These are phyloP conservation scores for Grus americana DNA, from an alignment of 2,113 vertebrate genomes.

Conservation along the genomic window DNA sequence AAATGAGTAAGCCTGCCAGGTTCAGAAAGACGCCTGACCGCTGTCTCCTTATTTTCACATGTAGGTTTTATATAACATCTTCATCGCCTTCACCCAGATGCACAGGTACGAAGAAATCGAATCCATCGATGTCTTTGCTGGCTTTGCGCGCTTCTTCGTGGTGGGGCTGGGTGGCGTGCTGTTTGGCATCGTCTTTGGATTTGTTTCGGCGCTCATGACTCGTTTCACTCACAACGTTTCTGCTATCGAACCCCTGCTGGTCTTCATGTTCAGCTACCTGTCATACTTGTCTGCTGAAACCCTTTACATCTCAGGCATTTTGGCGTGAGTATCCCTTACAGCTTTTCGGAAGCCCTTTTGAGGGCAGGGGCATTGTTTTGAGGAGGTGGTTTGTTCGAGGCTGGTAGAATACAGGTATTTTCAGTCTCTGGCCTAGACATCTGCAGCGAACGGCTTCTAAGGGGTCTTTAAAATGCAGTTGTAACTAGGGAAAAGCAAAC, in stretches of 20 bases:
- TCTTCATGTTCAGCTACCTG: slow-evolving; percentile 98
- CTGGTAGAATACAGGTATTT: neutral
- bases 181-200: slow-evolving; percentile 90
- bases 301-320: slow-evolving; percentile 91
- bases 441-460: neutral
- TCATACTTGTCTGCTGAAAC: slow-evolving; percentile 92
- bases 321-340: slow-evolving; percentile 86
- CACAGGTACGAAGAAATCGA: slow-evolving; percentile 83
- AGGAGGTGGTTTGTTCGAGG: neutral
- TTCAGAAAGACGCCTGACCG: neutral
- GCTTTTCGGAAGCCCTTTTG: neutral
- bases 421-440: neutral
- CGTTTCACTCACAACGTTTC: slow-evolving; percentile 90
- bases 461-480: neutral
- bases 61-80: slow-evolving; percentile 93
- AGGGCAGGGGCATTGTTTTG: neutral
- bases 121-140: slow-evolving; percentile 84
- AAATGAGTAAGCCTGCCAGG: neutral
- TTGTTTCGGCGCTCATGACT: slow-evolving; percentile 90
- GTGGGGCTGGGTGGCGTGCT: slow-evolving; percentile 88
- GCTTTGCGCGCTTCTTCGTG: slow-evolving; percentile 87
- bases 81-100: slow-evolving; percentile 90
- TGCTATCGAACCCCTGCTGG: slow-evolving; percentile 92
- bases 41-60: neutral
- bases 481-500: neutral